Conservation (phyloP, 2,888 invertebrate species). For the Andrena praecox region DNA sequence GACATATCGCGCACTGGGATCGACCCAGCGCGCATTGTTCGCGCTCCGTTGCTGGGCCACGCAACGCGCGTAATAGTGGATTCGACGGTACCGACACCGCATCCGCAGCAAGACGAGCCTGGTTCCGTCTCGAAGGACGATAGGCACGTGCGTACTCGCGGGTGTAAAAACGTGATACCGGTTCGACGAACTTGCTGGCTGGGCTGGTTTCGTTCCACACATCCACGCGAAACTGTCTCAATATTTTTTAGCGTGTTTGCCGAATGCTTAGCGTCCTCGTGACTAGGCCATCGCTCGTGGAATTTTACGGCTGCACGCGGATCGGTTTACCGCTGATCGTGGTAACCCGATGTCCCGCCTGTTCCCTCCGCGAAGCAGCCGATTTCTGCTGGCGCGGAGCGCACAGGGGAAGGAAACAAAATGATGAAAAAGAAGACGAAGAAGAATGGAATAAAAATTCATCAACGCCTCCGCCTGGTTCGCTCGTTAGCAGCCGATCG, state of each 20-base stretch:
- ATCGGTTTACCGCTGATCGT: slow-evolving; percentile 57
- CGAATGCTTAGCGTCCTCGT: slow-evolving; percentile 1
- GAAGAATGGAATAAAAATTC: not conserved
- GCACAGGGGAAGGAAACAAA: not conserved
- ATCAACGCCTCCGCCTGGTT: not conserved
- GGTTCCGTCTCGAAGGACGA: slow-evolving; percentile 51
- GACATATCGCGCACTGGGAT: no score
- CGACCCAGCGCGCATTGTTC: not conserved
- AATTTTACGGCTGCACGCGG: slow-evolving; percentile 37
- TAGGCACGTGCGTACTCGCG: slow-evolving; percentile 48
- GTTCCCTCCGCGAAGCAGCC: no score
- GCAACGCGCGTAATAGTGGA: slow-evolving; percentile 7
- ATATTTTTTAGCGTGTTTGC: slow-evolving; percentile 17
- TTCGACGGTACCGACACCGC: slow-evolving; percentile 8
- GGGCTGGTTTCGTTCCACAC: slow-evolving; percentile 18
- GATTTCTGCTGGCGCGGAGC: not conserved
- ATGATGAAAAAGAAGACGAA: not conserved
- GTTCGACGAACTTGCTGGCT: slow-evolving; percentile 55
- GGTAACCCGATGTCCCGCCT: not conserved
- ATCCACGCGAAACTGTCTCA: slow-evolving; percentile 18
- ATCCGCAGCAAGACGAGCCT: slow-evolving; percentile 48
- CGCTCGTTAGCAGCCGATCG: not conserved
- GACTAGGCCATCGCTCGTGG: slow-evolving; percentile 38
- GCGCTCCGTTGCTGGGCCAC: no score
- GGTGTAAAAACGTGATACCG: slow-evolving; percentile 63